Conservation (phyloP, 2,113 vertebrate genomes). For the Pipa parva region DNA sequence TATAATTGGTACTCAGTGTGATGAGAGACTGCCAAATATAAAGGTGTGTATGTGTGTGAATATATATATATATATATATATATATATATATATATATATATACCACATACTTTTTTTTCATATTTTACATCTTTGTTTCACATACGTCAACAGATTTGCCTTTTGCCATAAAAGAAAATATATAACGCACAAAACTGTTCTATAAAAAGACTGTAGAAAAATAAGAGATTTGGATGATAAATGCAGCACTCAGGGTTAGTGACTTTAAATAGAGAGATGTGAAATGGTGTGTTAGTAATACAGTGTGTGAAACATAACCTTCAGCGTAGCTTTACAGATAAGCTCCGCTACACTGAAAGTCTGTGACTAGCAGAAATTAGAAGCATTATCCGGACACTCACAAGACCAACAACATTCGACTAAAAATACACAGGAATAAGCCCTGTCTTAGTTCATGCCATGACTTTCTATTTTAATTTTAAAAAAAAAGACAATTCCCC, state of each 20-base stretch:
- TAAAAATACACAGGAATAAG: constrained; percentile 2
- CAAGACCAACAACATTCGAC: background rate
- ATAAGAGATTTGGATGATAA: background rate
- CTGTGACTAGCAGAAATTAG: background rate
- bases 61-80: no score
- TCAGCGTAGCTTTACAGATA: constrained; percentile 6
- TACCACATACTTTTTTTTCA: no score
- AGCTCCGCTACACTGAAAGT: background rate
- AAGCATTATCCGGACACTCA: background rate
- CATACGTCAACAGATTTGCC: no score
- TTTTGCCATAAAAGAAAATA: background rate
- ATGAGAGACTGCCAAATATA: no score
- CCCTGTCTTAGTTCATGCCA: background rate
- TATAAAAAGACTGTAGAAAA: background rate
- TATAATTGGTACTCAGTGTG: no score
- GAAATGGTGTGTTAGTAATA: no score
- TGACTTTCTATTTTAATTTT: no score
- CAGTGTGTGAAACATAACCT: no score
- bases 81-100: no score
- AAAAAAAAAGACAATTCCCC: no score
- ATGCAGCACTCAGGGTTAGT: background rate
- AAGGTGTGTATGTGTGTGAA: no score
- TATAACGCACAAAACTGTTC: background rate
- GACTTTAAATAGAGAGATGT: background rate
- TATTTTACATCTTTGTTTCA: no score